These are phyloP conservation scores for Phytoseiulus persimilis DNA, from an alignment of 2,888 invertebrate species.

Conservation along the genomic window DNA sequence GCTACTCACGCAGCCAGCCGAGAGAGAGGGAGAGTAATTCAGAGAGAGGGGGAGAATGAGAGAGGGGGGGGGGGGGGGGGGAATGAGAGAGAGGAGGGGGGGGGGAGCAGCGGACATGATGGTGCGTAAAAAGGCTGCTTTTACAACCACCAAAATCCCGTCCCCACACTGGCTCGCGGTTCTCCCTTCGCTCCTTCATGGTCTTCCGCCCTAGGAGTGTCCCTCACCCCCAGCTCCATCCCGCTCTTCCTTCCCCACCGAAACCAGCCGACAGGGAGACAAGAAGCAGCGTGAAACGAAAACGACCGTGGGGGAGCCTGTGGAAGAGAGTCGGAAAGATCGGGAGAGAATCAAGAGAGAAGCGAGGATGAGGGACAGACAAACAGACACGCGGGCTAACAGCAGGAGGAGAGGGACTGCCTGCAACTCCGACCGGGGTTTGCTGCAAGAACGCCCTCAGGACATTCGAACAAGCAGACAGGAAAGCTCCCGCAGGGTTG, in stretches of 20 bases:
- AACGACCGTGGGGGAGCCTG: slow-evolving; percentile 36
- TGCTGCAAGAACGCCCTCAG: not conserved
- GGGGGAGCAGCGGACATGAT: slow-evolving; percentile 18
- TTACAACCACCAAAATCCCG: slow-evolving; percentile 38
- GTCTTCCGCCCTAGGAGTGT: slow-evolving; percentile 40
- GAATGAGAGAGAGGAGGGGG: slow-evolving; percentile 1
- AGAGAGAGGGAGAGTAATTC: not conserved
- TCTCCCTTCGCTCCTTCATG: slow-evolving; percentile 41
- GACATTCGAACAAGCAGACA: slow-evolving; percentile 5
- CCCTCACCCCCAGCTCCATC: slow-evolving; percentile 40
- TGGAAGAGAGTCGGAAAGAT: slow-evolving; percentile 39
- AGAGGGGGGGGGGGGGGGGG: not conserved
- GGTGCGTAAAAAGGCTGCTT: slow-evolving; percentile 39
- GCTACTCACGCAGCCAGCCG: slow-evolving; percentile 23
- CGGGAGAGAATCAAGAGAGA: slow-evolving; percentile 43
- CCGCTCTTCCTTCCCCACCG: slow-evolving; percentile 40
- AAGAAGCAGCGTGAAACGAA: slow-evolving; percentile 34
- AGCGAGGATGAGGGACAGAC: slow-evolving; percentile 42
- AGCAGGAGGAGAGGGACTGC: slow-evolving; percentile 39
- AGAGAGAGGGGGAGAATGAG: no score
- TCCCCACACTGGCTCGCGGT: slow-evolving; percentile 34
- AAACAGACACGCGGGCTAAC: slow-evolving; percentile 41
- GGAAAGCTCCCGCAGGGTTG: not conserved
- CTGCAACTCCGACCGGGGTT: not conserved
- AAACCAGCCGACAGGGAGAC: slow-evolving; percentile 39